These are phyloP conservation scores for Augochlora pura DNA, from an alignment of 1,140 invertebrate genomes.

Conservation along the genomic window DNA sequence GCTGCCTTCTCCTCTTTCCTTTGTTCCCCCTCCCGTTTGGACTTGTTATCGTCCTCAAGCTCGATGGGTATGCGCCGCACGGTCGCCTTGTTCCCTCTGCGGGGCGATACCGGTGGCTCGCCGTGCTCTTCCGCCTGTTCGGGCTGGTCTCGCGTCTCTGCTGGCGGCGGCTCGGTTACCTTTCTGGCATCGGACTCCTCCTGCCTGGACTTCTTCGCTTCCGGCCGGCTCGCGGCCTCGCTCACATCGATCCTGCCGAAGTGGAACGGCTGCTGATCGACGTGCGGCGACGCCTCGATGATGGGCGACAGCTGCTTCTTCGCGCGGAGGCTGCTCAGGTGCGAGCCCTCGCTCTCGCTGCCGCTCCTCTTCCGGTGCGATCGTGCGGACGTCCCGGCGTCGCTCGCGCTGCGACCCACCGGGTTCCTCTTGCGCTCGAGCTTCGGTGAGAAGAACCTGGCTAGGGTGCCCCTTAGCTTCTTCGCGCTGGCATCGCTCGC, in stretches of 20 bases:
- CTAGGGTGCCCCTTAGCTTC: conserved; percentile 68
- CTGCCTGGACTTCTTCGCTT: conserved; percentile 70
- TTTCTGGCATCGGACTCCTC: conserved; percentile 52
- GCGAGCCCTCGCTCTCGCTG: conserved; percentile 75
- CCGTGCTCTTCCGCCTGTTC: conserved; percentile 39
- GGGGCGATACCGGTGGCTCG: conserved; percentile 46
- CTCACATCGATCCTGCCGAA: conserved; percentile 50
- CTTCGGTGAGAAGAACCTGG: conserved; percentile 73
- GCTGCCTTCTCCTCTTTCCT: conserved; percentile 12
- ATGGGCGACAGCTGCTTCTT: conserved; percentile 89
- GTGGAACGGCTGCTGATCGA: conserved; percentile 83
- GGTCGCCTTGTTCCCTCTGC: conserved; percentile 33
- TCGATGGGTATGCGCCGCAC: conserved; percentile 50
- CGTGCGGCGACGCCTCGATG: conserved; percentile 84
- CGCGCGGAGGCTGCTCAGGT: conserved; percentile 63
- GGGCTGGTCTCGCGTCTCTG: conserved; percentile 21
- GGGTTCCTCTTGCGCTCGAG: conserved; percentile 69
- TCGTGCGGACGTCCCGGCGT: conserved; percentile 70
- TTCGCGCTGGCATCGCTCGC: conserved; percentile 85
- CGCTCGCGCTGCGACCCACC: conserved; percentile 76
- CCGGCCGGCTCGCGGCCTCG: conserved; percentile 37
- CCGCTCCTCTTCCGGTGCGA: conserved; percentile 74
- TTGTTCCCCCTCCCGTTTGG: neutral
- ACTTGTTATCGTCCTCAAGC: conserved; percentile 37
- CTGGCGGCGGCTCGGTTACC: conserved; percentile 4